Evolutionary conservation across 2,113 vertebrate species (phyloP), one percentile per base, ranked within the genome.

Genomic region (Oncorhynchus mykiss): DNA sequence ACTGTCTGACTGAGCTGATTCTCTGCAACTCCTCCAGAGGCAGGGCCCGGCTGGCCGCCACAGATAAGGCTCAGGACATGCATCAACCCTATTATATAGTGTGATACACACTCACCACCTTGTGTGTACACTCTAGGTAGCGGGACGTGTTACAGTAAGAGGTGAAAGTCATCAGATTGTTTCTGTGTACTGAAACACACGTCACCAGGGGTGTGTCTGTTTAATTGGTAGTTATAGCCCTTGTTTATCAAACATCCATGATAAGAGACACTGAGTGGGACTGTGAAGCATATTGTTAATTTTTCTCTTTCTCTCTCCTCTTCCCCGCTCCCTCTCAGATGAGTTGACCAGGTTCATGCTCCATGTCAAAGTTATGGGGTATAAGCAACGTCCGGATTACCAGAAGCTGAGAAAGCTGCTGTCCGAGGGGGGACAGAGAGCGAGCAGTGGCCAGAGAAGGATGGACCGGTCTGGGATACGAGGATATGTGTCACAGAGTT

Each of bases 371-470:
- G 81, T 69, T 70, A 88, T 99, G 83, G 87, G 77, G 74, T 98
- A 98, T 68, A 80, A 95, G 70, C 95, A 95, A 67, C 95, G 95
- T 83, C 96, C 98, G 0, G 80, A 97, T 84, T 99, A 98, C 88
- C 80, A 91, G 75, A 85, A 8, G 45, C 90, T 98, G 49, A 96
- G 91, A 88, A 84, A 78, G 72, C 90, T 97, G 85, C 78, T 98
- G 87, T 78, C 91, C 76, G 87, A 74, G 39, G 79, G 87, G 11
- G 62, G 83, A 91, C 48, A 45, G 83, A 87, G 80, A 87, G 34
- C 77, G 70, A 48, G 87, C 67, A 25, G 24, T 0, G 62, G 65
- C 0, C 80, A 84, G 1, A 90, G 89, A 70, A 86, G 87, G 49
- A 87, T 97, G 78, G 94, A 95, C 81, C 92, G 96, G 76, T 93